Percentiles rank a stretch among this genome's conserved stretches.
These are phyloP conservation scores for Luidia sarsii DNA, from an alignment of 53 echinoderm and acorn worm species.

Conservation along the genomic window DNA sequence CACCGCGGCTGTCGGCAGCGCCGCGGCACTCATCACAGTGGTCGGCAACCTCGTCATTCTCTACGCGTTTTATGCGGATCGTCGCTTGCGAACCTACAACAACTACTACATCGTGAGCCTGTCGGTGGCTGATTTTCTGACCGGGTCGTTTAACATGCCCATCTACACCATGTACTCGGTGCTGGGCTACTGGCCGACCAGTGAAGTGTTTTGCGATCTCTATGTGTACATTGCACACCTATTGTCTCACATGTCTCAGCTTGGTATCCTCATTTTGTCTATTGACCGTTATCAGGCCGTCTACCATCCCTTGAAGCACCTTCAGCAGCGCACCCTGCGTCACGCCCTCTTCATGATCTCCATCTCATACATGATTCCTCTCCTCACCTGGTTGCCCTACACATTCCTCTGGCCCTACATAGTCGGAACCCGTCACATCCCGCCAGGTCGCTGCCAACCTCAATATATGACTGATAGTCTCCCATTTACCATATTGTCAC, in stretches of 20 bases:
- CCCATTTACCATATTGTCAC: constrained; percentile 51
- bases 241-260: constrained; percentile 39
- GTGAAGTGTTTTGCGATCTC: constrained; percentile 37
- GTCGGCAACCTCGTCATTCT: constrained; percentile 57
- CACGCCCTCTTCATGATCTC: no score
- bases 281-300: no score
- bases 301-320: no score
- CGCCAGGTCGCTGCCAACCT: constrained; percentile 44
- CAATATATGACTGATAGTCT: constrained; percentile 57
- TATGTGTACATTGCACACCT: constrained; percentile 51
- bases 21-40: constrained; percentile 33
- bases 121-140: constrained; percentile 43
- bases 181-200: no score
- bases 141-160: constrained; percentile 52
- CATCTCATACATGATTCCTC: constrained; percentile 52
- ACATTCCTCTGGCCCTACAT: constrained; percentile 64
- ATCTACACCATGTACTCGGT: constrained; percentile 55
- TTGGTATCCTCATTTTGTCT: constrained; percentile 46
- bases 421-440: constrained; percentile 36
- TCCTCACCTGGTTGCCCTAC: constrained; percentile 58
- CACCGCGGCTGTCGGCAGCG: constrained; percentile 8
- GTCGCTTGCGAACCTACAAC: constrained; percentile 51
- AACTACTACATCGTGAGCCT: no score
- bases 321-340: no score
- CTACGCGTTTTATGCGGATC: no score